Base-by-base conservation (phyloP, 2,888 invertebrate genomes). In the Mythimna loreyi region DNA sequence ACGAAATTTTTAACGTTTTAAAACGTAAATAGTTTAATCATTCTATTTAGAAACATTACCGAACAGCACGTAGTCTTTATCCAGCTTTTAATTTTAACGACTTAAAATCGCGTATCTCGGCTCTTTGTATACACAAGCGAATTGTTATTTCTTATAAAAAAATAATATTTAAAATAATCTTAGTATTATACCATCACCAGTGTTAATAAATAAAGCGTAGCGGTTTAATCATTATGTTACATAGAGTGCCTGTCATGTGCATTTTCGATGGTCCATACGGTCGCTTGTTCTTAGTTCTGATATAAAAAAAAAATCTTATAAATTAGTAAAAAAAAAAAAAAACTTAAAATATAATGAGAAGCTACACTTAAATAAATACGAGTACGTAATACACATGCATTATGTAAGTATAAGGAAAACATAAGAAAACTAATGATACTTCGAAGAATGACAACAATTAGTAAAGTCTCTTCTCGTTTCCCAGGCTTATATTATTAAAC, bases 221-320 rank as follows among this genome's bases (percentile, higher is more conserved):
- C 86, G 80, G 85, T 85, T 83, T 77, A 77, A 77, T 83, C 47
- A 64, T 82, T 83, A 77, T 80, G 79, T 79, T 85, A 86, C 80
- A 86, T 74, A 84, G 64, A 71, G 67, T 66, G 59, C 64, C 89
- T 91, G 93, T 92, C 92, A 94, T 94, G 95, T 95, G 95, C 91
- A 94, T 87, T 93, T 94, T 93, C 89, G 93, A 92, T 87, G 94
- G 95, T 95, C 95, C 94, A 87, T 85, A 82, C 87, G 93, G 91
- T 93, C 93, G 85, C 83, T 80, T 66, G 65, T 81, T 69, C 47
- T 67, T 53, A 50, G 49, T 59, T 67, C 62, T 66, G 50, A 73
- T 78, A 68, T 72, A 72, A 74, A 77, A 69, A 52, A 64, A 66
- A 72, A 50, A 57, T 52, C 53, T 67, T 67, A 69, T 25, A 65